Base-by-base conservation (phyloP, 2,797 vertebrate species). In the Cheirogaleus major region DNA sequence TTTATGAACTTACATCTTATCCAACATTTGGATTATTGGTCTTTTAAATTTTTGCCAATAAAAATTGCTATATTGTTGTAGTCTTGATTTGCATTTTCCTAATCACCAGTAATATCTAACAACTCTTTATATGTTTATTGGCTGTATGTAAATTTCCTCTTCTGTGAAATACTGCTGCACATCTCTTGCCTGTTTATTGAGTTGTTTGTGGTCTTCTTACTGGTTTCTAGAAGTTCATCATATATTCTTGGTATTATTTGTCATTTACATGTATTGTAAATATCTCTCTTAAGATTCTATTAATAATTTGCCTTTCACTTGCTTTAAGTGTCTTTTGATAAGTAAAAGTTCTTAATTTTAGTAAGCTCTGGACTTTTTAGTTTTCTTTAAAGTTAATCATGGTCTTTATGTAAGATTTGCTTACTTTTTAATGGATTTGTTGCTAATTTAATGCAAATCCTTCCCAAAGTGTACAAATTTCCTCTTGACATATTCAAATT, bases 171-270 rank as follows among this genome's bases (percentile, higher is more conserved):
- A 89, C 43, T 81, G 84, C 50, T 57, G 55, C 55, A 18, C 35
- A 11, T 63, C 35, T 73, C 43, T 55, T 89, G 23, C 15, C 22
- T 50, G 67, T 85, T 61, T n/a, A 45, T 48, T 88, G 52, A 32
- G 35, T 81, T 70, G 18, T 86, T 65, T 80, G 38, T 86, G 9
- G 27, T 72, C 30, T 87, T 67, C 35, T 50, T 65, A 79, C 11
- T 67, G 41, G 63, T 52, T 75, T 92, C 65, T 86, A 95, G 48
- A 78, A 86, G 14, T n/a, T 90, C 35, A 85, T 52, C 55, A 88
- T 50, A 57, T 92, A 85, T n/a, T 89, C 41, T 87, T 38, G 41
- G 38, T 59, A 91, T n/a, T 61, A 85, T 94, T 87, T 91, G 72
- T 89, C 65, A 85, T 52, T 81, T 76, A 69, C 61, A 35, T 38